Evolutionary conservation across 2,888 invertebrate genomes (phyloP).

Genomic region (Epirrhoe alternata): DNA sequence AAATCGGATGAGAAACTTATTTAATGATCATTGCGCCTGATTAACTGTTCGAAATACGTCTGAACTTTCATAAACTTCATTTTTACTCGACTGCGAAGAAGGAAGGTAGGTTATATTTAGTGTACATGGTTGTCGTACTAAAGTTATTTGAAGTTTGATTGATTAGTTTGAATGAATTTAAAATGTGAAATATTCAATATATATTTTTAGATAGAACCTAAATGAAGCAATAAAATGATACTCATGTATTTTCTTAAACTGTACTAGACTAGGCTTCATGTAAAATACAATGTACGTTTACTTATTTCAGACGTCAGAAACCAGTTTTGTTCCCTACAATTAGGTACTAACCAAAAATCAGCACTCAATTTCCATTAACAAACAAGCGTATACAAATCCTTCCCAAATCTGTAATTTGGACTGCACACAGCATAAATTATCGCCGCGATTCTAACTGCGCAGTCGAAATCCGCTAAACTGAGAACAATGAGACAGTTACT

Average conservation of each 20-base stretch:
- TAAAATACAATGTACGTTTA: background rate
- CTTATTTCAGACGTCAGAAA: background rate
- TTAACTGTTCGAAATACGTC: constrained; percentile 5
- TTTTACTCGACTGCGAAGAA: background rate
- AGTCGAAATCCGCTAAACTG: constrained; percentile 26
- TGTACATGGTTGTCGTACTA: background rate
- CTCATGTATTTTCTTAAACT: too few species aligned
- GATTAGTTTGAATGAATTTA: too few species aligned
- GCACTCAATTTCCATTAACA: constrained; percentile 30
- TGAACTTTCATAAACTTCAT: constrained; percentile 1
- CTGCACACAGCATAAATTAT: constrained; percentile 44
- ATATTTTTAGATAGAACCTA: too few species aligned
- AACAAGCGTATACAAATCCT: constrained; percentile 38
- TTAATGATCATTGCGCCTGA: constrained; percentile 22
- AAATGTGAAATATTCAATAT: too few species aligned
- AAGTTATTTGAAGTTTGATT: too few species aligned
- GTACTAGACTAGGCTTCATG: background rate
- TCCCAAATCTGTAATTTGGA: constrained; percentile 45
- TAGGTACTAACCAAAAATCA: constrained; percentile 14
- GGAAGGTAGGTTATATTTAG: background rate
- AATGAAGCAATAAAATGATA: too few species aligned
- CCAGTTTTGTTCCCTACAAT: background rate
- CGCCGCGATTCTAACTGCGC: constrained; percentile 38
- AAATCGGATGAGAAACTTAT: constrained; percentile 24
- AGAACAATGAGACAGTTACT: constrained; percentile 22